Percentiles rank a stretch among this genome's conserved stretches.
Evolutionary conservation across 2,888 invertebrate species (phyloP).

Genomic region (Apotomis capreana): DNA sequence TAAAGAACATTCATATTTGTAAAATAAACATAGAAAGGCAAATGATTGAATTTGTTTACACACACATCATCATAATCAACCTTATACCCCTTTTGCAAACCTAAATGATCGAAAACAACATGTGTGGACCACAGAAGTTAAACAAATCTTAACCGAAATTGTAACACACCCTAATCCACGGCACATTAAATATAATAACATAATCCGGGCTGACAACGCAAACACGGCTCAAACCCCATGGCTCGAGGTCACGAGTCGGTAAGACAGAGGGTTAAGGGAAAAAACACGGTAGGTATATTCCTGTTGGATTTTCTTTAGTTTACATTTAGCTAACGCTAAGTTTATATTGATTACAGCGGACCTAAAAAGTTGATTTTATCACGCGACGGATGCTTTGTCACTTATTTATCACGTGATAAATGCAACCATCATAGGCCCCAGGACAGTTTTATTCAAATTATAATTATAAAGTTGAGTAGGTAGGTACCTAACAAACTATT

Average conservation of each 20-base stretch:
- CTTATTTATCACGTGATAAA: no score
- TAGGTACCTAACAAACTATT: no score
- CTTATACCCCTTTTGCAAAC: background rate
- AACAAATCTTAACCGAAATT: conserved; percentile 35
- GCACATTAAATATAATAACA: conserved; percentile 35
- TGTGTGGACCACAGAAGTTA: conserved; percentile 12
- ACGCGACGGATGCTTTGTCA: no score
- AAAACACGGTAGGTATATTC: background rate
- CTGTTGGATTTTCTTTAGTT: background rate
- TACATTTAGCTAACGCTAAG: no score
- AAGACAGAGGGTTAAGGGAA: conserved; percentile 50
- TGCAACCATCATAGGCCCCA: no score
- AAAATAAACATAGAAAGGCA: no score
- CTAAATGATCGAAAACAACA: conserved; percentile 12
- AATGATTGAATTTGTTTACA: background rate
- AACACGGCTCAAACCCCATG: conserved; percentile 55
- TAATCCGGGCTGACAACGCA: conserved; percentile 46
- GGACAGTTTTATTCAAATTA: no score
- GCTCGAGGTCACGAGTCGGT: conserved; percentile 58
- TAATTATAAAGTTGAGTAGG: no score
- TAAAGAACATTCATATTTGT: no score
- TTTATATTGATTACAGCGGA: no score
- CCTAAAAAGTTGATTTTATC: no score
- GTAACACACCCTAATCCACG: conserved; percentile 19
- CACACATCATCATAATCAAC: background rate